phyloP scores from a whole-genome alignment of 1,140 invertebrate species.

The Rhagoletis pomonella region DNA sequence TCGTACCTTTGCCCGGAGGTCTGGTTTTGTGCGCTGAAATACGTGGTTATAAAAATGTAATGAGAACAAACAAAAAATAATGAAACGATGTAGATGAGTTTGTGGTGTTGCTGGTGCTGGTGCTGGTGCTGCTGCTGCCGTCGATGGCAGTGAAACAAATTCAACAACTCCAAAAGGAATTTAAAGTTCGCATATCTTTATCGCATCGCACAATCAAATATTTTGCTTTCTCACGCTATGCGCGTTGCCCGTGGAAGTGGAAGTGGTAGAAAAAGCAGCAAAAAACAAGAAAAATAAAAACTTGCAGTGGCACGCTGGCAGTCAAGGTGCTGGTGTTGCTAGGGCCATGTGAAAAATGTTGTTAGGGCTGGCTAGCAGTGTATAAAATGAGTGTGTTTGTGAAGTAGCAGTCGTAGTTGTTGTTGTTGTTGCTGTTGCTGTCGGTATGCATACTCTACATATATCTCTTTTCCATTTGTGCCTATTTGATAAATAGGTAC shows the following conservation, averaged over 20 bases:
- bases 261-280: not conserved
- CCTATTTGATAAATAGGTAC: slow-evolving; percentile 41
- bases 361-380: not conserved
- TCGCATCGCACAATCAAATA: slow-evolving; percentile 65
- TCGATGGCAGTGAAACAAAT: slow-evolving; percentile 31
- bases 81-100: not conserved
- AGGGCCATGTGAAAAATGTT: slow-evolving; percentile 46
- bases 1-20: not conserved
- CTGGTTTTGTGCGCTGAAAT: slow-evolving; percentile 19
- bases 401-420: not conserved
- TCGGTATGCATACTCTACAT: not conserved
- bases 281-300: not conserved
- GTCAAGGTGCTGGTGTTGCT: not conserved
- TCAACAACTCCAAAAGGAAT: slow-evolving; percentile 59
- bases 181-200: slow-evolving; percentile 72
- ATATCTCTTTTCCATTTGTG: slow-evolving; percentile 1
- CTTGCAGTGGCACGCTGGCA: not conserved
- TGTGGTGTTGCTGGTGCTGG: not conserved
- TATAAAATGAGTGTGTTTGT: not conserved
- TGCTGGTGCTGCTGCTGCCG: slow-evolving; percentile 6
- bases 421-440: not conserved
- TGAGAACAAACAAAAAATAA: slow-evolving; percentile 23
- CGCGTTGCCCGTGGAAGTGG: not conserved
- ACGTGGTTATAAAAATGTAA: slow-evolving; percentile 32
- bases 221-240: slow-evolving; percentile 73